Base-by-base conservation (phyloP, 2,113 vertebrate genomes). In the Lutjanus erythropterus region DNA sequence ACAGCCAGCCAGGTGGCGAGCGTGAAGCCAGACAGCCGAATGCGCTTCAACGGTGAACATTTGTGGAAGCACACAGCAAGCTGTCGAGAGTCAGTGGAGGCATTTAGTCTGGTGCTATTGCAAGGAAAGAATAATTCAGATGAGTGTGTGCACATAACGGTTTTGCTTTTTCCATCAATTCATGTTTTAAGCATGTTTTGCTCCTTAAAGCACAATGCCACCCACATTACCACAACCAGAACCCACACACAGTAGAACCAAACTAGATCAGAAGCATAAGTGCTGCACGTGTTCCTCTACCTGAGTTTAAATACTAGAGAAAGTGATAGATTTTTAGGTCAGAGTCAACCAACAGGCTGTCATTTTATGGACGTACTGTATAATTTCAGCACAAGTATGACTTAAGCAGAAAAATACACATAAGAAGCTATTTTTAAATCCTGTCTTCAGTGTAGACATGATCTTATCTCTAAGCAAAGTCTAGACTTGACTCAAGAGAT, bases 1-100 rank as follows among this genome's bases (percentile, higher is more conserved):
- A 35, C 25, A 67, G 75, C 71, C 80, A 75, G 80, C 71, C 80
- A 75, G 80, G 69, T 60, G 66, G 50, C 19, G 75, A 83, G 68
- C 6, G 56, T 23, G 55, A 23, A 29, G 3, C 29, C 67, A 86
- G 29, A 78, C 39, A 29, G 49, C 8, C 6, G 66, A 59, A 71
- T 23, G 59, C 1, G 18, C 75, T 61, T 59, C 55, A 50, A 9
- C 61, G 7, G 10, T 19, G 41, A 83, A 58, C 44, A n/a, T 41
- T 73, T 58, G 59, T 71, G 37, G 59, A 41, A 69, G 59, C 71
- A 19, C 16, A 21, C 37, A 44, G 23, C 60, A 5, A 29, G 27
- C 49, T 64, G 55, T 6, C 1, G 27, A 53, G 25, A n/a, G 18
- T 0, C 27, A 53, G 39, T 10, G 23, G 37, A 3, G 19, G 21